phyloP scores from a whole-genome alignment of 1,140 invertebrate species.

The Drosophila erecta region DNA sequence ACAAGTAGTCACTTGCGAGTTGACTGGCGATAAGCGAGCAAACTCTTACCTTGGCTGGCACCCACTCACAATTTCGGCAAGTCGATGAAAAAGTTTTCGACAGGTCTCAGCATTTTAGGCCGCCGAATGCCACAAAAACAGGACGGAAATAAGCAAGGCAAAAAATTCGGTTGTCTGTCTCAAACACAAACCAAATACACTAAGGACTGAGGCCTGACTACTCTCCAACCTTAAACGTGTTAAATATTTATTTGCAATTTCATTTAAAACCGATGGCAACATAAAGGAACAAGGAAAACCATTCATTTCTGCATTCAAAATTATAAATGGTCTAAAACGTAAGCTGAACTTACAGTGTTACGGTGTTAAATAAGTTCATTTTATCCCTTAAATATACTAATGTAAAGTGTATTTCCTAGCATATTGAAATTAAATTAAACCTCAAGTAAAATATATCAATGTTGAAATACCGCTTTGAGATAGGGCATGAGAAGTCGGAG shows the following conservation, averaged over 20 bases:
- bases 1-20: constrained; percentile 26
- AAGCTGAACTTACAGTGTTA: too few species aligned
- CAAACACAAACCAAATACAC: constrained; percentile 9
- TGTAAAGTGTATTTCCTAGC: too few species aligned
- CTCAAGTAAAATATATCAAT: neutral
- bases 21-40: constrained; percentile 36
- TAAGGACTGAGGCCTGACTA: neutral
- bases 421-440: too few species aligned
- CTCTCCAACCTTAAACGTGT: neutral
- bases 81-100: constrained; percentile 52
- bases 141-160: constrained; percentile 4
- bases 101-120: constrained; percentile 47
- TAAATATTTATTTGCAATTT: constrained; percentile 4
- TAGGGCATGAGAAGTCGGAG: constrained; percentile 5
- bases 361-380: too few species aligned
- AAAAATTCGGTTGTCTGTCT: neutral
- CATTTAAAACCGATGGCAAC: neutral
- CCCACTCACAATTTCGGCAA: constrained; percentile 30
- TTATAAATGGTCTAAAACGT: too few species aligned
- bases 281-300: neutral
- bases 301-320: too few species aligned
- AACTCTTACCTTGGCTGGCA: constrained; percentile 29
- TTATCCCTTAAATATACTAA: too few species aligned
- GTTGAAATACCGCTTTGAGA: neutral
- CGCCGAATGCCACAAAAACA: constrained; percentile 46